phyloP scores from a whole-genome alignment of 2,113 vertebrate species.

The Pseudorhombus dupliciocellatus region DNA sequence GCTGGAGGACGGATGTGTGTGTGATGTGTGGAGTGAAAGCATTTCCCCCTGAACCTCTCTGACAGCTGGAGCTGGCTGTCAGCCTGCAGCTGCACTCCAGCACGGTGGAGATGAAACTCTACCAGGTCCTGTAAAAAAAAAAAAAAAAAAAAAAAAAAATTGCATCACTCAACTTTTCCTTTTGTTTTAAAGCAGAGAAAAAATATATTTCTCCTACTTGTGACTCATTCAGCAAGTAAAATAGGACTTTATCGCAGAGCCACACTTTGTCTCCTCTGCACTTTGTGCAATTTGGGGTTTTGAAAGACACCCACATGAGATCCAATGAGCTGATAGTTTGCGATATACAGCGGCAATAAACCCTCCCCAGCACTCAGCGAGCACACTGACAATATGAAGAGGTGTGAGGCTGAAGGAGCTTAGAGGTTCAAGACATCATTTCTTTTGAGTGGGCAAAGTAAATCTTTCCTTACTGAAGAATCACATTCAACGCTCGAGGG shows the following conservation, averaged over 20 bases:
- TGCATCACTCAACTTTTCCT: constrained; percentile 36
- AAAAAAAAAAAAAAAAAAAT: neutral
- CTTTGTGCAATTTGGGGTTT: constrained; percentile 37
- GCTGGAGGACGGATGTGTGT: constrained; percentile 36
- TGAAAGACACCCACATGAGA: constrained; percentile 36
- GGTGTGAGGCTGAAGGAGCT: constrained; percentile 39
- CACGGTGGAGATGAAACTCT: constrained; percentile 25
- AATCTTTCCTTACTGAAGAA: constrained; percentile 61
- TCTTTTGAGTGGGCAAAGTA: constrained; percentile 55
- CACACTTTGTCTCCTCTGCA: constrained; percentile 11
- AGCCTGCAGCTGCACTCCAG: constrained; percentile 40
- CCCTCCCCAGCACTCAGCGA: constrained; percentile 2
- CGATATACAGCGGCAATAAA: constrained; percentile 49
- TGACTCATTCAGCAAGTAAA: constrained; percentile 37
- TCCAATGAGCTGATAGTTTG: neutral
- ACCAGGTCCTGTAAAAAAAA: constrained; percentile 24
- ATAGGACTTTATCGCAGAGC: constrained; percentile 24
- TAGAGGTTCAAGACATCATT: constrained; percentile 39
- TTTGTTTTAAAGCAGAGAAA: constrained; percentile 27
- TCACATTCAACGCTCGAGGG: constrained; percentile 52
- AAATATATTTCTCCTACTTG: constrained; percentile 10
- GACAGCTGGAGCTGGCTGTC: constrained; percentile 53
- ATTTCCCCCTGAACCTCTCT: constrained; percentile 41
- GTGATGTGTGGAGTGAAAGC: constrained; percentile 44
- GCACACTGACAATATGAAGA: constrained; percentile 18